These are phyloP conservation scores for Lithobates sylvaticus DNA, from an alignment of 2,797 vertebrate genomes.

Conservation along the genomic window DNA sequence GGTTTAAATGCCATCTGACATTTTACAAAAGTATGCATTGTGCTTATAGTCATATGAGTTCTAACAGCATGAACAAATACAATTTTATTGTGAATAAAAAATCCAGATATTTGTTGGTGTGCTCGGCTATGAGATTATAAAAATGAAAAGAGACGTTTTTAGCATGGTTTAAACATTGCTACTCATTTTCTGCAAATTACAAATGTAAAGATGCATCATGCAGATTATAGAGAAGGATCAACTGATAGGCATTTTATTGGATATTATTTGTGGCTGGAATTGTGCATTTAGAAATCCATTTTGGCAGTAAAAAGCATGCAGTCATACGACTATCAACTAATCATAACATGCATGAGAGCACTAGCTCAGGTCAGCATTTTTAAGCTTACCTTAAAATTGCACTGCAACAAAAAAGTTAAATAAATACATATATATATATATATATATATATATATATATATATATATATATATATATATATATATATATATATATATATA, in stretches of 20 bases:
- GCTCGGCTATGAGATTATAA: neutral
- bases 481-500: no score
- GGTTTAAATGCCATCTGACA: slow-evolving; percentile 52
- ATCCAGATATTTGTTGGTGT: neutral
- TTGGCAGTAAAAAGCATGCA: neutral
- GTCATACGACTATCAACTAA: neutral
- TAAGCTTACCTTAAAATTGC: no score
- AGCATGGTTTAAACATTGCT: neutral
- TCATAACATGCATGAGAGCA: neutral
- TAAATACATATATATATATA: no score
- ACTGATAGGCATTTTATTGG: neutral
- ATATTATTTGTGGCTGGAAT: neutral
- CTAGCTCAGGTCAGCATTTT: no score
- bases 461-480: no score
- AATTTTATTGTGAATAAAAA: neutral
- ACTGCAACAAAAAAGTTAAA: no score
- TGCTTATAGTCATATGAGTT: neutral
- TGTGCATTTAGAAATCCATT: neutral
- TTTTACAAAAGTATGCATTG: slow-evolving; percentile 34
- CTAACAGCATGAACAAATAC: neutral
- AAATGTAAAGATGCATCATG: neutral
- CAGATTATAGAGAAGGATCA: slow-evolving; percentile 5
- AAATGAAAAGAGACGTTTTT: neutral
- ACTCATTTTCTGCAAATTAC: neutral
- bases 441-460: no score